Percentiles rank a stretch among this genome's conserved stretches.
phyloP scores from a whole-genome alignment of 1,140 invertebrate genomes.

The Drosophila carrolli region DNA sequence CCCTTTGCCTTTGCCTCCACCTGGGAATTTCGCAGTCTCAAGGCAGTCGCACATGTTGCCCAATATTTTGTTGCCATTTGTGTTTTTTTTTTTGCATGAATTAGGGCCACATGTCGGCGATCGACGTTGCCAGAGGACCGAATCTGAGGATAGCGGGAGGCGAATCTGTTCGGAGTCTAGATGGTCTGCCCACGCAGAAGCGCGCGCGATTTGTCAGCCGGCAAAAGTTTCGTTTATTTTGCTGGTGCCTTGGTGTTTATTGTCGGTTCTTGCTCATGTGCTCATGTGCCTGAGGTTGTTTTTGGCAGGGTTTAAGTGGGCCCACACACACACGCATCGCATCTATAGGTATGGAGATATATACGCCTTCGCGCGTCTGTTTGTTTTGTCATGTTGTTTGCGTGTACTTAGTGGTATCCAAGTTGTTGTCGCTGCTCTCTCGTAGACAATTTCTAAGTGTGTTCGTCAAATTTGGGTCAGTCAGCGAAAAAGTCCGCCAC shows the following conservation, averaged over 20 bases:
- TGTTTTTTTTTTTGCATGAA: conserved; percentile 45
- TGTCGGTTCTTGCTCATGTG: conserved; percentile 68
- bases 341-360: conserved; percentile 2
- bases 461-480: conserved; percentile 78
- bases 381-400: conserved; percentile 62
- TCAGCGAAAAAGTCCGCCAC: conserved; percentile 54
- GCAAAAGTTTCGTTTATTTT: conserved; percentile 49
- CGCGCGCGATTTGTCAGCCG: conserved; percentile 59
- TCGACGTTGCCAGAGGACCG: conserved; percentile 36
- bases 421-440: conserved; percentile 61
- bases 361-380: conserved; percentile 58
- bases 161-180: background rate
- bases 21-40: conserved; percentile 26
- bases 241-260: conserved; percentile 45
- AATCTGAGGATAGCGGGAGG: conserved; percentile 7
- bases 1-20: conserved; percentile 20
- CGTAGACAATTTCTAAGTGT: conserved; percentile 82
- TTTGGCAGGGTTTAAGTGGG: conserved; percentile 82
- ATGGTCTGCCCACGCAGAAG: conserved; percentile 50
- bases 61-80: conserved; percentile 10
- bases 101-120: conserved; percentile 57
- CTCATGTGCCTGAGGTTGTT: conserved; percentile 69
- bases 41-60: conserved; percentile 38
- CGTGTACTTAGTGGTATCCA: conserved; percentile 78
- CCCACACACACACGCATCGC: conserved; percentile 41